Base-by-base conservation (phyloP, 2,888 invertebrate species). In the Andrena camellia region DNA sequence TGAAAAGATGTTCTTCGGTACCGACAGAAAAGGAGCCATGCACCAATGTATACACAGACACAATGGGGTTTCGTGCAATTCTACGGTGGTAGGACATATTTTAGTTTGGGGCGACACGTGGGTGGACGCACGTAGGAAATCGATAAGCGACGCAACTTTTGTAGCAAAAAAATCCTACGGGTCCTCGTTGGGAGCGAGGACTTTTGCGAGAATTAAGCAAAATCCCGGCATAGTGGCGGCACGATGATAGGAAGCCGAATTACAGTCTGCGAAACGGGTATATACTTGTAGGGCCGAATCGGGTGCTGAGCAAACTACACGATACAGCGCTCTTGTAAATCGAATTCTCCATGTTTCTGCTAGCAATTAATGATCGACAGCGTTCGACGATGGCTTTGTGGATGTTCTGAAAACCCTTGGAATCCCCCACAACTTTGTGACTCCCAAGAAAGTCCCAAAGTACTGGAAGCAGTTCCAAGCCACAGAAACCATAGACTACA, bases 61-160 rank as follows among this genome's bases (percentile, higher is more conserved):
- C 76, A 85, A 91, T 91, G 92, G 93, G 93, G 89, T 91, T 92
- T 92, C 91, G 93, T 93, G 93, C 93, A 93, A 93, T 93, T 92
- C 90, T 90, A 88, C 90, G 92, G 91, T 92, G 92, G 90, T 91
- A 92, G 91, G 85, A 86, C 70, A 86, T 85, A 85, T 63, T 74
- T 74, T 84, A 74, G 67, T 59, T 82, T 70, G 68, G 66, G 29
- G 42, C 23, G 62, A 57, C 54, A 35, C 8, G 17, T 52, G 54
- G 26, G 10, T 54, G 50, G n/a, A 62, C 10, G n/a, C 20, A 52
- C 59, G 33, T 50, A 71, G 42, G 59, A 26, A 70, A 62, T 67
- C 48, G 29, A 23, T 81, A 79, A 29, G 60, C 66, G 60, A 64
- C 54, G 23, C 69, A 59, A 70, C 13, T 23, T 54, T 59, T 50